These are phyloP conservation scores for Drosophila merina DNA, from an alignment of 2,888 invertebrate species.

Conservation along the genomic window DNA sequence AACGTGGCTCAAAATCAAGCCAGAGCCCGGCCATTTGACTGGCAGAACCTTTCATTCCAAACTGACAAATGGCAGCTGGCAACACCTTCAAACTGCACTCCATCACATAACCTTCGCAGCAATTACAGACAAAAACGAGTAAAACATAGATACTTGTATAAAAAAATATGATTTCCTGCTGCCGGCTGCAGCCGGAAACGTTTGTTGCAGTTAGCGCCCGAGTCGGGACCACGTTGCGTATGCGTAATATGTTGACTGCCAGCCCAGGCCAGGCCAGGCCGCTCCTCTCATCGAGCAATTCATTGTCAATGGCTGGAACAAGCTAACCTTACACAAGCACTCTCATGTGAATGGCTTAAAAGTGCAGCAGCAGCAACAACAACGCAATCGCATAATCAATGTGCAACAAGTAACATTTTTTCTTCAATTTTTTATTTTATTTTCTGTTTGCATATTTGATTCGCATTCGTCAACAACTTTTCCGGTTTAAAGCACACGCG, in stretches of 20 bases:
- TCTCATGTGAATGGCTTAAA: conserved; percentile 47
- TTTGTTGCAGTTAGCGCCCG: conserved; percentile 62
- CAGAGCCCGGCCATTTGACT: conserved; percentile 8
- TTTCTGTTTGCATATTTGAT: conserved; percentile 65
- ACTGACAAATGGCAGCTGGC: conserved; percentile 17
- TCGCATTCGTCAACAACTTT: conserved; percentile 66
- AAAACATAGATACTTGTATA: background rate
- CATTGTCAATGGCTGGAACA: conserved; percentile 71
- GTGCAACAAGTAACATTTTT: conserved; percentile 47
- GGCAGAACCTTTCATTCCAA: conserved; percentile 26
- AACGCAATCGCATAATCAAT: conserved; percentile 65
- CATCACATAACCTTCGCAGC: conserved; percentile 32
- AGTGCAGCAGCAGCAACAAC: conserved; percentile 46
- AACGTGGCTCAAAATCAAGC: conserved; percentile 9
- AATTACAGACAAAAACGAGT: conserved; percentile 22
- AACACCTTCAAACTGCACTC: conserved; percentile 38
- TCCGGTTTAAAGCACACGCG: conserved; percentile 67
- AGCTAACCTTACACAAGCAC: conserved; percentile 66
- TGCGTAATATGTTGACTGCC: conserved; percentile 57
- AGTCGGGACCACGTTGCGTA: conserved; percentile 60
- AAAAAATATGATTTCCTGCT: conserved; percentile 8
- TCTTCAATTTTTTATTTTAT: conserved; percentile 5
- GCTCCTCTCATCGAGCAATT: conserved; percentile 52
- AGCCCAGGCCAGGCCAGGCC: conserved; percentile 21
- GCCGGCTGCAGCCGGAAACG: conserved; percentile 5